phyloP scores from a whole-genome alignment of 2,797 vertebrate species.

The Chloroceryle inda region DNA sequence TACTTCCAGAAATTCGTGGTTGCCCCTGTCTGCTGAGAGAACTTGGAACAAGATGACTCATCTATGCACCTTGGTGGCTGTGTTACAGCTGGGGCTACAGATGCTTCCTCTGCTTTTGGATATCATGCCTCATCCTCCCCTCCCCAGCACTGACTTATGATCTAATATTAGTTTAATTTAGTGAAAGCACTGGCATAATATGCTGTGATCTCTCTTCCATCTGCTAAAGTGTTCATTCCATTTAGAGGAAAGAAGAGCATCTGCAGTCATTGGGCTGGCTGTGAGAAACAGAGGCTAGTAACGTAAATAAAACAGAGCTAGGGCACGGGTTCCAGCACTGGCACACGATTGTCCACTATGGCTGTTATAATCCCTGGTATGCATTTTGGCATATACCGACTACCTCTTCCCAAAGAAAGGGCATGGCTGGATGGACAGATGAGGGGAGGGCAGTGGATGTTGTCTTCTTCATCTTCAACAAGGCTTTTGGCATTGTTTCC shows the following conservation, averaged over 20 bases:
- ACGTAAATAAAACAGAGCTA: neutral
- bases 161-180: neutral
- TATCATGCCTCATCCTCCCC: accelerated
- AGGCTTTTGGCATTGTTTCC: too few species aligned
- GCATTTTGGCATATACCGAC: neutral
- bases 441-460: too few species aligned
- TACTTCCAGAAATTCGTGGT: neutral
- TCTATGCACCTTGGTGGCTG: neutral
- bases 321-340: neutral
- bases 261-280: neutral
- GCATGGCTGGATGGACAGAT: too few species aligned
- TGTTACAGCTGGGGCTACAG: neutral
- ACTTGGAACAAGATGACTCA: neutral
- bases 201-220: neutral
- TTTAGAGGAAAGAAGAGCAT: neutral
- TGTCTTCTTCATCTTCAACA: too few species aligned
- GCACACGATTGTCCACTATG: neutral
- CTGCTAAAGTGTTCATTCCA: neutral
- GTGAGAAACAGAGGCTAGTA: neutral
- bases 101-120: neutral
- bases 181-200: neutral
- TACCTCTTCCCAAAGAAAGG: neutral
- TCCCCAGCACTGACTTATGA: neutral
- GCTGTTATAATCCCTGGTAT: neutral
- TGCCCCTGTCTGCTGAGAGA: neutral